Evolutionary conservation across 2,888 invertebrate genomes (phyloP).

Genomic region (Pseudolycoriella hygida): DNA sequence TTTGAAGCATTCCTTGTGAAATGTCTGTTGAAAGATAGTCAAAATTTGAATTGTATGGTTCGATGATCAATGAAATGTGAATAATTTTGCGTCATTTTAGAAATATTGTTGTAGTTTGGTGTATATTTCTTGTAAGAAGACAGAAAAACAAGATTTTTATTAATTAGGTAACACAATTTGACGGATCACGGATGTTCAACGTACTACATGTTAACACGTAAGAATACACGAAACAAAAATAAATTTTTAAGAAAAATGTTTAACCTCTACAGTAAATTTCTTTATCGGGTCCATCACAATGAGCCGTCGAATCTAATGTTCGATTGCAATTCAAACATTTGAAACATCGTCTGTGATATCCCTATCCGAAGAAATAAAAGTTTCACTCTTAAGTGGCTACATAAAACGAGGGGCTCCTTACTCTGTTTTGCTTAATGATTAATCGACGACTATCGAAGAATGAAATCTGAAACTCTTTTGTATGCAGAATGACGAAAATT

Average conservation of each 20-base stretch:
- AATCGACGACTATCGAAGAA: no score
- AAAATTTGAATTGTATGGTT: background rate
- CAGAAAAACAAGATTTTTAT: no score
- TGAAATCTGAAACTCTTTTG: background rate
- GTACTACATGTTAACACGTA: background rate
- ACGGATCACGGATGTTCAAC: no score
- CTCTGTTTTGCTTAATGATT: no score
- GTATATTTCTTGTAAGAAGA: no score
- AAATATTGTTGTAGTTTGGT: no score
- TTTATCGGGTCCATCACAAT: constrained; percentile 84
- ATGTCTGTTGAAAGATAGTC: constrained; percentile 43
- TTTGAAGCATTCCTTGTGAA: constrained; percentile 90
- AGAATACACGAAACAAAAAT: background rate
- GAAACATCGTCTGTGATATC: constrained; percentile 80
- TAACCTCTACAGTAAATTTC: constrained; percentile 83
- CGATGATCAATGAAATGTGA: no score
- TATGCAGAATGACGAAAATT: no score
- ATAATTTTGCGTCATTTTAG: no score
- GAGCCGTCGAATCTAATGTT: constrained; percentile 72
- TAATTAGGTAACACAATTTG: no score
- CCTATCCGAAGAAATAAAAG: constrained; percentile 30
- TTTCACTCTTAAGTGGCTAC: background rate
- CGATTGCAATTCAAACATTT: constrained; percentile 72
- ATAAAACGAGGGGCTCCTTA: no score
- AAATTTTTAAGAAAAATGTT: background rate